These are phyloP conservation scores for Lepus americanus DNA, from an alignment of 2,113 vertebrate species.

Conservation along the genomic window DNA sequence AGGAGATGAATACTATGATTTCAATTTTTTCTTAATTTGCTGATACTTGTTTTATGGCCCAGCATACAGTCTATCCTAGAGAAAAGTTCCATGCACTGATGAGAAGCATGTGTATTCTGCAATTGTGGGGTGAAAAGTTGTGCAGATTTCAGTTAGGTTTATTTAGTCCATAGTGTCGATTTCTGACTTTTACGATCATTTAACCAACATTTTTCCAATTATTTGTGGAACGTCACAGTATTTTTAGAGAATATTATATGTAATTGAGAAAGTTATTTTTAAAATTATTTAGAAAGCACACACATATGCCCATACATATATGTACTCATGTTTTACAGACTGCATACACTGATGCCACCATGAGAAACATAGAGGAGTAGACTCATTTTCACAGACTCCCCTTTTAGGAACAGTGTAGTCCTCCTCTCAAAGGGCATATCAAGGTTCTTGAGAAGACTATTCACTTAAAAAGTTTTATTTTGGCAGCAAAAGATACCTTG, in stretches of 20 bases:
- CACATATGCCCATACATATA: background rate
- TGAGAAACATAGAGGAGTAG: too few species aligned
- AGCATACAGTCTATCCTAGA: too few species aligned
- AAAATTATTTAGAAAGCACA: background rate
- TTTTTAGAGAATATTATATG: background rate
- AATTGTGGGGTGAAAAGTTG: too few species aligned
- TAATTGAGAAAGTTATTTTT: background rate
- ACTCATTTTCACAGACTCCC: background rate
- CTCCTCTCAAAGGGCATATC: background rate
- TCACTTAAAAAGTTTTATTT: background rate
- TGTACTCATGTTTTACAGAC: background rate
- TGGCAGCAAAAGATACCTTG: background rate
- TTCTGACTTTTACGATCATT: background rate
- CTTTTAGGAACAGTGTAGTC: background rate
- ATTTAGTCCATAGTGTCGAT: too few species aligned
- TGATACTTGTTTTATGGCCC: too few species aligned
- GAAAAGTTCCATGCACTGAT: too few species aligned
- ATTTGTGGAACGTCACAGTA: background rate
- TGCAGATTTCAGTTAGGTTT: too few species aligned
- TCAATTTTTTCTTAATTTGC: too few species aligned
- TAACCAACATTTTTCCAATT: background rate
- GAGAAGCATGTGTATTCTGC: too few species aligned
- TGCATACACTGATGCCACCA: too few species aligned
- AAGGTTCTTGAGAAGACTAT: background rate
- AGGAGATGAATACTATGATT: too few species aligned